These are phyloP conservation scores for Eustalomyia histrio DNA, from an alignment of 2,888 invertebrate species.

Conservation along the genomic window DNA sequence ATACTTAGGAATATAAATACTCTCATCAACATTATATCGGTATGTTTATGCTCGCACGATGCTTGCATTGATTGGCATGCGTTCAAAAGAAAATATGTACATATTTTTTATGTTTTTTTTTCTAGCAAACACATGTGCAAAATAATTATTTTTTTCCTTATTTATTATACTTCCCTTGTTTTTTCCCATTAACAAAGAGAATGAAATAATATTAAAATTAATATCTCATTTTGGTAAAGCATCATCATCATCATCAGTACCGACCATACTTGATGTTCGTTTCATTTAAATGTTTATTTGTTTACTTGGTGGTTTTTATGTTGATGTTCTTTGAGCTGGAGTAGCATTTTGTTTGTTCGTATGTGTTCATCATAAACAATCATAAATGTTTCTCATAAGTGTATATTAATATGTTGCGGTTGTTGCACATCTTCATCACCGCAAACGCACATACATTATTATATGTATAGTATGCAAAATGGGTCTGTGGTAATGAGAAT, in stretches of 20 bases:
- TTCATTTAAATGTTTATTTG: conserved; percentile 8
- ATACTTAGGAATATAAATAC: conserved; percentile 52
- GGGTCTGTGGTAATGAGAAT: conserved; percentile 47
- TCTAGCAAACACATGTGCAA: conserved; percentile 53
- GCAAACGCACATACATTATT: conserved; percentile 9
- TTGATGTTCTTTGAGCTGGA: conserved; percentile 1
- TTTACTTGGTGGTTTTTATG: not conserved
- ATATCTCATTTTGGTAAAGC: conserved; percentile 55
- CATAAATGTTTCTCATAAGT: conserved; percentile 65
- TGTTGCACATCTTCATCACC: conserved; percentile 54
- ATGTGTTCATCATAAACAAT: conserved; percentile 65
- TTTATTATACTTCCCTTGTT: conserved; percentile 32
- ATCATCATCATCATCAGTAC: conserved; percentile 49
- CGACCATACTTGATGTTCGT: conserved; percentile 42
- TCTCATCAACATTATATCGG: conserved; percentile 36
- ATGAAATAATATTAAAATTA: conserved; percentile 50
- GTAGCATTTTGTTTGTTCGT: not conserved
- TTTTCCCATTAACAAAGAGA: conserved; percentile 39
- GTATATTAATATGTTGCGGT: conserved; percentile 61
- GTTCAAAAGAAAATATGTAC: conserved; percentile 68
- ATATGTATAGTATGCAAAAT: conserved; percentile 18
- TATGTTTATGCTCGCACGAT: conserved; percentile 33
- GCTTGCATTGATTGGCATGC: conserved; percentile 69
- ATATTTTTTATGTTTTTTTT: conserved; percentile 22
- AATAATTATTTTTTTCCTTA: conserved; percentile 20